phyloP scores from a whole-genome alignment of 1,140 invertebrate species.

The Orius insidiosus region DNA sequence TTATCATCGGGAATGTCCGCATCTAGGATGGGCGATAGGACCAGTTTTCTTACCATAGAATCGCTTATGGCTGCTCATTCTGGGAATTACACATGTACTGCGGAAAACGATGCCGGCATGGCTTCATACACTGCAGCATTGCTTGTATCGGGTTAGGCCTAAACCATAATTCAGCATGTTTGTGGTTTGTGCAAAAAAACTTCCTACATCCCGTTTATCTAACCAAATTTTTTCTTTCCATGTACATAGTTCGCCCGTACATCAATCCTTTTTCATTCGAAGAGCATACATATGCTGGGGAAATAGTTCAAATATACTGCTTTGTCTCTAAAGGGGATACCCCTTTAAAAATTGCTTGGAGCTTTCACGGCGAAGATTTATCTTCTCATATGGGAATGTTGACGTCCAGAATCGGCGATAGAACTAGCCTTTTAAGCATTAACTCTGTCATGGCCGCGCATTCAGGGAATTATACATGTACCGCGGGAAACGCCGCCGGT shows the following conservation, averaged over 20 bases:
- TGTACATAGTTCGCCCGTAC: constrained; percentile 22
- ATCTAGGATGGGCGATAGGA: constrained; percentile 39
- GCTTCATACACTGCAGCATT: constrained; percentile 33
- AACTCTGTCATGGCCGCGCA: constrained; percentile 34
- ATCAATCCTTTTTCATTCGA: constrained; percentile 25
- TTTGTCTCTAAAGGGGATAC: constrained; percentile 71
- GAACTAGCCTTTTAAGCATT: constrained; percentile 32
- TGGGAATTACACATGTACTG: constrained; percentile 61
- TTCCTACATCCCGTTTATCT: background rate
- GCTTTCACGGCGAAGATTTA: constrained; percentile 29
- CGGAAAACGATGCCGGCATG: constrained; percentile 33
- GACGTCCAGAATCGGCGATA: constrained; percentile 37
- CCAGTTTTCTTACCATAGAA: constrained; percentile 29
- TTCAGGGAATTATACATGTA: constrained; percentile 60
- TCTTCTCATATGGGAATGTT: constrained; percentile 22
- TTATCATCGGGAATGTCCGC: constrained; percentile 24
- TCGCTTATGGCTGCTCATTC: constrained; percentile 37
- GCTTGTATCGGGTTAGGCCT: constrained; percentile 22
- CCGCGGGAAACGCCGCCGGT: constrained; percentile 37
- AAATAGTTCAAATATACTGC: constrained; percentile 46
- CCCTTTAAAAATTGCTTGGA: constrained; percentile 61
- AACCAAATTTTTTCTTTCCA: background rate
- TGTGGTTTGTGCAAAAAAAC: constrained; percentile 1
- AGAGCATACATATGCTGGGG: constrained; percentile 37
- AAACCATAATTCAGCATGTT: background rate